A percentile compares a stretch with the other conserved stretches of the same genome.
phyloP scores from a whole-genome alignment of 2,797 vertebrate species.

The Todus mexicanus region DNA sequence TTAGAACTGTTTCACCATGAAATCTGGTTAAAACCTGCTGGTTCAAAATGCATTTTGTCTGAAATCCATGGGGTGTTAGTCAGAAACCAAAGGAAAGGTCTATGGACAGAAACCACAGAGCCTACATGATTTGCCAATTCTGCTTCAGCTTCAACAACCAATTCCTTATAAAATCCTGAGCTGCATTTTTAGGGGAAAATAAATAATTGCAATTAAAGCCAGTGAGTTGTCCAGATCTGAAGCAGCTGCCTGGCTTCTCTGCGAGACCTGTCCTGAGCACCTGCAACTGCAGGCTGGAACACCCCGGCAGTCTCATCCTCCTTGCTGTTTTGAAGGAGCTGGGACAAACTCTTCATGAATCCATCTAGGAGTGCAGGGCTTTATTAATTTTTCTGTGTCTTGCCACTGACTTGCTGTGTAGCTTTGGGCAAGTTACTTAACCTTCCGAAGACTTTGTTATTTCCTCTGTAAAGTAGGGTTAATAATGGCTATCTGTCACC shows the following conservation, averaged over 20 bases:
- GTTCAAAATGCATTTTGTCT: neutral
- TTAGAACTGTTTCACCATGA: neutral
- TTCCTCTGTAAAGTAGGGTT: constrained; percentile 46
- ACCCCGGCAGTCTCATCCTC: neutral
- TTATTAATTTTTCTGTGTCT: neutral
- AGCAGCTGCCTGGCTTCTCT: rapidly evolving
- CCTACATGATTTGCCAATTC: neutral
- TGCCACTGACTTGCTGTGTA: neutral
- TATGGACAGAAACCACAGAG: neutral
- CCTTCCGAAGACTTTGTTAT: constrained; percentile 4
- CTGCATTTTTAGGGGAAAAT: neutral
- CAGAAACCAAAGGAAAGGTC: constrained; percentile 6
- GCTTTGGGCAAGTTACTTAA: constrained; percentile 37
- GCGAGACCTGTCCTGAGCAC: neutral
- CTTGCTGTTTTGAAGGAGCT: neutral
- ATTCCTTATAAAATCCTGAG: neutral
- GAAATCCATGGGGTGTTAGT: neutral
- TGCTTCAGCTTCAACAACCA: neutral
- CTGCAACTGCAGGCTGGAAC: neutral
- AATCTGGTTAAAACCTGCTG: neutral
- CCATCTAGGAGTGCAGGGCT: neutral
- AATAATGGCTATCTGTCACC: constrained; percentile 21
- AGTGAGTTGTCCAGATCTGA: neutral
- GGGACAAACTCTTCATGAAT: neutral
- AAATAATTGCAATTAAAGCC: neutral